Evolutionary conservation across 1,140 invertebrate genomes (phyloP).

Genomic region (Triops cancriformis): DNA sequence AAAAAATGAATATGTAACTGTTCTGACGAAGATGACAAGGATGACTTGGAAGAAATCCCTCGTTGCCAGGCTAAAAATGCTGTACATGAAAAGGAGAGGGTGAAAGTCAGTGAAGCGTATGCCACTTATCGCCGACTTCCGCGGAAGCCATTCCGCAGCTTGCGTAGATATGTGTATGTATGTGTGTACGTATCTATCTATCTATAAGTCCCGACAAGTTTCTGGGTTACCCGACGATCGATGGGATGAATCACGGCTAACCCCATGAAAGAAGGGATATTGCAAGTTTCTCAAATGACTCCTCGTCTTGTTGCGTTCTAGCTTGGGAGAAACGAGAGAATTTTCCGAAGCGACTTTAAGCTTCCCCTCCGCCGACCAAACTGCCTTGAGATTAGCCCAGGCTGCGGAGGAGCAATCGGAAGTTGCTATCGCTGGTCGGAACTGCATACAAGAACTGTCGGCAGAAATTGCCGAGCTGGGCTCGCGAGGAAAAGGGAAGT

Average conservation of each 20-base stretch:
- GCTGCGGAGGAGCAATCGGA: not conserved
- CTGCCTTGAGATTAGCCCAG: not conserved
- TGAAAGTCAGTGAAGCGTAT: not conserved
- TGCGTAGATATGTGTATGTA: not conserved
- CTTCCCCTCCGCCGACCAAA: not conserved
- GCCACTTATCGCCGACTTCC: not conserved
- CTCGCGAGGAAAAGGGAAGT: not conserved
- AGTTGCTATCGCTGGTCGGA: not conserved
- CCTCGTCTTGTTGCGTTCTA: not conserved
- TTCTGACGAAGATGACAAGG: not conserved
- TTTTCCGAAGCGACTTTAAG: no score
- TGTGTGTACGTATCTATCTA: not conserved
- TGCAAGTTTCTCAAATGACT: not conserved
- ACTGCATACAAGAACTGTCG: not conserved
- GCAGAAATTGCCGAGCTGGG: not conserved
- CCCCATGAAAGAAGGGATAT: not conserved
- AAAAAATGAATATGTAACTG: not conserved
- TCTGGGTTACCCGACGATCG: not conserved
- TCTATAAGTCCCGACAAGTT: not conserved
- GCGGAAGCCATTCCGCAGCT: not conserved
- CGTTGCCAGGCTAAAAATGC: not conserved
- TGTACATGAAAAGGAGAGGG: not conserved
- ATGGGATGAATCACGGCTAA: constrained; percentile 2
- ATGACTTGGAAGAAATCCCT: not conserved
- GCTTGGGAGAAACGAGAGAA: not conserved